Percentiles rank a stretch among this genome's conserved stretches.
These are phyloP conservation scores for Argyra leucocephala DNA, from an alignment of 2,888 invertebrate species.

Conservation along the genomic window DNA sequence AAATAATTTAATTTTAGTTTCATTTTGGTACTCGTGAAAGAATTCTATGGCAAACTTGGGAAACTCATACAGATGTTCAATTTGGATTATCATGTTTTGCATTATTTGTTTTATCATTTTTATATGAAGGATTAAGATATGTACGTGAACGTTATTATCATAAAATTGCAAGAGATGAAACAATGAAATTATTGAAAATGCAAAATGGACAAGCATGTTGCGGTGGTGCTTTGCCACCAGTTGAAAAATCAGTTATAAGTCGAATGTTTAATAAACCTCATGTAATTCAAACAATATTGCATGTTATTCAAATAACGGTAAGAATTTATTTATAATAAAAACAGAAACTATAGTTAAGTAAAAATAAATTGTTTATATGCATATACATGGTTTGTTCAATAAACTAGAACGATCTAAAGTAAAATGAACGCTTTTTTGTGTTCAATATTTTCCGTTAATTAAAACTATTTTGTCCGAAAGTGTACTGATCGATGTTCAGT, in stretches of 20 bases:
- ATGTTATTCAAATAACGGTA: conserved; percentile 35
- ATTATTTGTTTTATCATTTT: conserved; percentile 76
- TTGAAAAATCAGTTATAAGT: conserved; percentile 22
- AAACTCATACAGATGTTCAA: conserved; percentile 59
- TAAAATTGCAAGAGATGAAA: conserved; percentile 27
- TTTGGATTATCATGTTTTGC: conserved; percentile 81
- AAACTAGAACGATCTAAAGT: no score
- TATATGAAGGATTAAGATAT: conserved; percentile 95
- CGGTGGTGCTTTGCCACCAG: conserved; percentile 27
- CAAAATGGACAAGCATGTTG: conserved; percentile 23
- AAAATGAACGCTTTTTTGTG: no score
- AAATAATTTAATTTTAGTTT: conserved; percentile 62
- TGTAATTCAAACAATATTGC: conserved; percentile 34
- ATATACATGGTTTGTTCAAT: no score
- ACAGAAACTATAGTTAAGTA: no score
- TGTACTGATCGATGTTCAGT: no score
- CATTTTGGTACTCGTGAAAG: conserved; percentile 67
- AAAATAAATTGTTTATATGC: no score
- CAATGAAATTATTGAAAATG: conserved; percentile 9
- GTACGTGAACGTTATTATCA: conserved; percentile 45
- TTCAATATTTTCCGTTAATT: no score
- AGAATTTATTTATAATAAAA: conserved; percentile 29
- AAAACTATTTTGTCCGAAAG: no score
- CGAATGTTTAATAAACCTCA: conserved; percentile 31
- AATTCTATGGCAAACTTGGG: conserved; percentile 74